Base-by-base conservation (phyloP, 2,797 vertebrate species). In the Helicolenus hilgendorfi region DNA sequence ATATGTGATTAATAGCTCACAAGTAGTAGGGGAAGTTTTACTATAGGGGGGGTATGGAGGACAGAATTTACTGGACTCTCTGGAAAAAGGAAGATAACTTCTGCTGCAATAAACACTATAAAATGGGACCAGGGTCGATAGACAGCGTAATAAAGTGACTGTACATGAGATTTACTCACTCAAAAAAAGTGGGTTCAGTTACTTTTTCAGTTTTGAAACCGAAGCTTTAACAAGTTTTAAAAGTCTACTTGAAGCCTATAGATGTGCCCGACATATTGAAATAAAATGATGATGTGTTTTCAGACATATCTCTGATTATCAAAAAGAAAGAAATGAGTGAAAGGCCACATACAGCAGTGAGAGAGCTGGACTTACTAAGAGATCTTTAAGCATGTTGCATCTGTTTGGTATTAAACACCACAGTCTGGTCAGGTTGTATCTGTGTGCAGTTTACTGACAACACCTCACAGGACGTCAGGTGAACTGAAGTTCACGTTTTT, bases 401-500 rank as follows among this genome's bases (percentile, higher is more conserved):
- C 8, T 72, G 60, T 72, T 67, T 45, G 45, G 14, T 55, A 10
- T 24, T 11, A 78, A 72, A 60, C 74, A 29, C 27, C 13, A 35
- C 33, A 26, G 76, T n/a, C 29, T 27, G 13, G 5, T 35, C 55
- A 38, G n/a, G 13, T 53, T 36, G 20, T 56, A 11, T 20, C 26
- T 63, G 62, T 68, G 33, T 27, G 31, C 20, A 59, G 41, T 85
- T 76, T 67, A 76, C 29, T 72, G 36, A 60, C 49, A 80, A 76
- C 36, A 58, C 8, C 45, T 64, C 11, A 36, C 9, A 15, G 7
- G 45, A 35, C 41, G 14, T 71, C 11, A 71, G 18, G 13, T 22
- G 7, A 75, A 27, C 10, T 27, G 24, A 53, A 62, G 38, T 56
- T 73, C 18, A 74, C 4, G 33, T 31, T 9, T 68, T 26, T 64